These are phyloP conservation scores for Hydriomena furcata DNA, from an alignment of 2,888 invertebrate genomes.

Conservation along the genomic window DNA sequence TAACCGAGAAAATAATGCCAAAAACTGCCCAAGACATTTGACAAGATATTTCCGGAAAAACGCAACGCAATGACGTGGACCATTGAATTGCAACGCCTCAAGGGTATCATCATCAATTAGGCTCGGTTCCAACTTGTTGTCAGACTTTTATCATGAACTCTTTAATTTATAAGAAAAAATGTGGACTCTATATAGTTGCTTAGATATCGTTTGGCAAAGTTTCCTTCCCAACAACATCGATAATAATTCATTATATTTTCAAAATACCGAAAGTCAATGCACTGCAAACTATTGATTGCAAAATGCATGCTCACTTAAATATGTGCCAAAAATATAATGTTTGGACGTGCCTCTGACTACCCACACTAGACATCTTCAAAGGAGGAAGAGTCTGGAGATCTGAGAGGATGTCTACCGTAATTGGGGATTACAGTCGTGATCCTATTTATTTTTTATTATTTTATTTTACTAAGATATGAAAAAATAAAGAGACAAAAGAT, in stretches of 20 bases:
- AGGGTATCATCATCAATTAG: conserved; percentile 21
- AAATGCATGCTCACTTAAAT: too few relatives aligned
- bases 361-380: too few relatives aligned
- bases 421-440: too few relatives aligned
- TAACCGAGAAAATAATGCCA: not conserved
- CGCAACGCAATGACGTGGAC: conserved; percentile 7
- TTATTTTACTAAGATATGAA: too few relatives aligned
- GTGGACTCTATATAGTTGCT: not conserved
- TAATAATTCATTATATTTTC: conserved; percentile 14
- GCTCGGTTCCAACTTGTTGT: conserved; percentile 20
- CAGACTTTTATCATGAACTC: conserved; percentile 16
- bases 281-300: too few relatives aligned
- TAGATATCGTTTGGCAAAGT: conserved; percentile 17
- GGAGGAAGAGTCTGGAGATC: too few relatives aligned
- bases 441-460: too few relatives aligned
- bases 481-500: too few relatives aligned
- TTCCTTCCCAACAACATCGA: conserved; percentile 11
- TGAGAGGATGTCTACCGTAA: too few relatives aligned
- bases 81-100: conserved; percentile 17
- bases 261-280: conserved; percentile 14
- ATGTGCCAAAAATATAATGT: too few relatives aligned
- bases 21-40: not conserved
- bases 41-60: conserved; percentile 19
- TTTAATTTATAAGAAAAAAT: conserved; percentile 11
- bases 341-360: too few relatives aligned